phyloP scores from a whole-genome alignment of 2,888 invertebrate species.

The Tethea ocularis region DNA sequence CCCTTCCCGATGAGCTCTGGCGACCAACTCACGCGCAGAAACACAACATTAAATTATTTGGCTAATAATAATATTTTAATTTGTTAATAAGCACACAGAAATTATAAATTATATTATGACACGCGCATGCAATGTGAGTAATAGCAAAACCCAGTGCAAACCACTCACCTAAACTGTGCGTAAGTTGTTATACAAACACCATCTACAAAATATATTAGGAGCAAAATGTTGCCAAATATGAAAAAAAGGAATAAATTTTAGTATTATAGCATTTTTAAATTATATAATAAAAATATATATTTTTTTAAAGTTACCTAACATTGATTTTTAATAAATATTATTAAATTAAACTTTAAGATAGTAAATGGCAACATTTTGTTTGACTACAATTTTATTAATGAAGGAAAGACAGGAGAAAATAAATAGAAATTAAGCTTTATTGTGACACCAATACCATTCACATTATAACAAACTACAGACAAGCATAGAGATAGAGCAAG shows the following conservation, averaged over 20 bases:
- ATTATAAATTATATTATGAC: conserved; percentile 8
- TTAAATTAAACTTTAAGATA: no score
- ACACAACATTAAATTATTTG: no score
- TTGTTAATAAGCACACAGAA: conserved; percentile 1
- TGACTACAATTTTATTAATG: not conserved
- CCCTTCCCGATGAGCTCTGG: no score
- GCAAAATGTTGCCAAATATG: conserved; percentile 23
- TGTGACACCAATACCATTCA: not conserved
- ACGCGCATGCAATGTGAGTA: conserved; percentile 31
- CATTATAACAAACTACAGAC: not conserved
- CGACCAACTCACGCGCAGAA: no score
- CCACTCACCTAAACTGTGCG: conserved; percentile 53
- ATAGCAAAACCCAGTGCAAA: conserved; percentile 40
- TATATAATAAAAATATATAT: no score
- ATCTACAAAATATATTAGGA: conserved; percentile 22
- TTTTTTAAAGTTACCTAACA: no score
- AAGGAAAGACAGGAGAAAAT: not conserved
- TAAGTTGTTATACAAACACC: conserved; percentile 29
- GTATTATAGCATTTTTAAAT: conserved; percentile 17
- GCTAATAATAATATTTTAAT: not conserved
- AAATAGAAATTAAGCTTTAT: conserved; percentile 5
- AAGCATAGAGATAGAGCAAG: no score
- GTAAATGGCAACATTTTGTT: conserved; percentile 14
- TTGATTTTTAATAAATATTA: no score
- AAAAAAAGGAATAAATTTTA: conserved; percentile 16